phyloP scores from a whole-genome alignment of 2,888 invertebrate species.

The Polymixis lichenea region DNA sequence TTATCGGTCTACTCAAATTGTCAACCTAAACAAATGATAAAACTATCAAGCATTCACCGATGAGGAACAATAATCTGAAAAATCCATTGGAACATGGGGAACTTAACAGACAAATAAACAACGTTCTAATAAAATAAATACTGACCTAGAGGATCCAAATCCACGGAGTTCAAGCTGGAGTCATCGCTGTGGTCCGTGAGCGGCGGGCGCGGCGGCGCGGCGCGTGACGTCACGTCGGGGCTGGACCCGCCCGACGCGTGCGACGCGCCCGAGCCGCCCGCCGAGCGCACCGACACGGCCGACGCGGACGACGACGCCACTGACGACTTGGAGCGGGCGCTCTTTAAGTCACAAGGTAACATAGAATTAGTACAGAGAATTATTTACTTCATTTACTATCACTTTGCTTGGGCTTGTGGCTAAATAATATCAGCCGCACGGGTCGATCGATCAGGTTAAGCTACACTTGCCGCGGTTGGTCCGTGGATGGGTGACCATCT shows the following conservation, averaged over 20 bases:
- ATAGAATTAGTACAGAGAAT: no score
- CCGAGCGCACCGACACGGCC: constrained; percentile 88
- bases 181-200: constrained; percentile 93
- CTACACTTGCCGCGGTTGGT: no score
- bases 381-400: no score
- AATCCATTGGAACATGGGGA: neutral
- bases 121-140: neutral
- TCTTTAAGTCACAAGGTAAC: constrained; percentile 81
- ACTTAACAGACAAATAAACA: neutral
- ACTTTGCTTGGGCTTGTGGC: no score
- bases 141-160: constrained; percentile 93
- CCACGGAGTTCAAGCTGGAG: constrained; percentile 97
- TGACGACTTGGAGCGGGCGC: constrained; percentile 91
- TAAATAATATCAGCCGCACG: no score
- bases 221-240: constrained; percentile 89
- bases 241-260: constrained; percentile 87
- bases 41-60: neutral
- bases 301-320: constrained; percentile 88
- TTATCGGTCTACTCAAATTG: neutral
- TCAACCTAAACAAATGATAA: neutral
- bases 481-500: no score
- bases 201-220: constrained; percentile 86
- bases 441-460: no score
- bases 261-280: constrained; percentile 85
- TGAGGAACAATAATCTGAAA: neutral